These are phyloP conservation scores for Dipodomys stephensi DNA, from an alignment of 2,113 vertebrate genomes.

Conservation along the genomic window DNA sequence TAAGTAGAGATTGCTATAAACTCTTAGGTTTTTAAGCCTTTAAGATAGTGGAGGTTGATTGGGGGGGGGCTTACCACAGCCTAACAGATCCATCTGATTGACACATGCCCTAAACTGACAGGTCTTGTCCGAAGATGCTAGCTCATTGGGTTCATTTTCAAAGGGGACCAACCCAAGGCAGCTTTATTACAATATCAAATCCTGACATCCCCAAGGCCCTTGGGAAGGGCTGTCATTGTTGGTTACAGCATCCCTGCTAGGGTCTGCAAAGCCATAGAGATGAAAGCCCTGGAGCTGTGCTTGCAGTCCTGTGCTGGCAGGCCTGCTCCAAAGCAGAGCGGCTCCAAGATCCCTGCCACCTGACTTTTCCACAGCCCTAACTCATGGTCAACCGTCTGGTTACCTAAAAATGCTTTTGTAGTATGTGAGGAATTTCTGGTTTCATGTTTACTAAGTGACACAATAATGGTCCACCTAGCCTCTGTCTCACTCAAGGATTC, in stretches of 20 bases:
- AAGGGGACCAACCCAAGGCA: constrained; percentile 11
- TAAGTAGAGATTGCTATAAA: background rate
- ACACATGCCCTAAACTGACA: background rate
- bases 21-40: background rate
- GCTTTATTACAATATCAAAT: constrained; percentile 42
- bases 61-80: background rate
- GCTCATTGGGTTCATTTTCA: constrained; percentile 20
- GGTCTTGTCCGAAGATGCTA: background rate
- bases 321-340: background rate
- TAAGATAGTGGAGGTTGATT: background rate
- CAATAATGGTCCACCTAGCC: rapidly evolving
- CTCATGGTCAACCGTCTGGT: background rate
- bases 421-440: background rate
- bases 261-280: background rate
- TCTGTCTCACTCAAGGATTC: background rate
- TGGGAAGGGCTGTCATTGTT: background rate
- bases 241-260: background rate
- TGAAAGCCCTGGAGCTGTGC: background rate
- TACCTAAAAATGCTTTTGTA: background rate
- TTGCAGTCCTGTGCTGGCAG: background rate
- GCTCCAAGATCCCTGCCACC: background rate
- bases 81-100: background rate
- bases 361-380: background rate
- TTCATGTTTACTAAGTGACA: background rate
- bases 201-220: background rate